phyloP scores from a whole-genome alignment of 92 coral and sea anemone genomes.

The Heliopora coerulea region DNA sequence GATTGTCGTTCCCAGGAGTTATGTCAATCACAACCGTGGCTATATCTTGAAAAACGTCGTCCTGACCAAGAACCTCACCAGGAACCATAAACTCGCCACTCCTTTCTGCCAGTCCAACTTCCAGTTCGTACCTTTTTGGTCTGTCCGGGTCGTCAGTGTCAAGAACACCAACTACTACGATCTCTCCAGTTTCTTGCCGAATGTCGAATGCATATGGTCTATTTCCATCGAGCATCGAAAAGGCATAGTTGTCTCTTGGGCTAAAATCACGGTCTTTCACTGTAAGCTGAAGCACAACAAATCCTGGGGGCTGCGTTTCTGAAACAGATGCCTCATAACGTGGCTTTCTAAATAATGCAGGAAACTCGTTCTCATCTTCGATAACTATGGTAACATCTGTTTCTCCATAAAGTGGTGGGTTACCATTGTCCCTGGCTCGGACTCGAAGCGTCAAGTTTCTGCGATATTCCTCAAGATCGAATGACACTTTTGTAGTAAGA shows the following conservation, averaged over 20 bases:
- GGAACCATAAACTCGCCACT: conserved; percentile 2
- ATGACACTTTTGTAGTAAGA: neutral
- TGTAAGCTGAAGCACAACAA: conserved; percentile 54
- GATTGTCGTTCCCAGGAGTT: conserved; percentile 12
- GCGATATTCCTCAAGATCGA: conserved; percentile 17
- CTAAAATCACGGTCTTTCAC: conserved; percentile 77
- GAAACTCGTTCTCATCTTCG: conserved; percentile 60
- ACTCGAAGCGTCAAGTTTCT: conserved; percentile 62
- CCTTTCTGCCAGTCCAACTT: conserved; percentile 21
- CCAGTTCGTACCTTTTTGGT: neutral
- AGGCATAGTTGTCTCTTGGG: conserved; percentile 80
- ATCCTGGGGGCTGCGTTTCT: conserved; percentile 79
- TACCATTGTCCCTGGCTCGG: conserved; percentile 73
- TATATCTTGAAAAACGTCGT: neutral
- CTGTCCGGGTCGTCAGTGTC: conserved; percentile 52
- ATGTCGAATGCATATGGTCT: conserved; percentile 80
- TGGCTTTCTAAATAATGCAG: conserved; percentile 37
- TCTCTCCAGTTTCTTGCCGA: conserved; percentile 71
- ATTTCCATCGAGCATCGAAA: conserved; percentile 63
- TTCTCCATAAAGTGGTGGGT: conserved; percentile 57
- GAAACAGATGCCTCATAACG: conserved; percentile 66
- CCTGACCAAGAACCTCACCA: neutral
- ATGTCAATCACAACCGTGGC: conserved; percentile 7
- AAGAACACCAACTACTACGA: conserved; percentile 82
- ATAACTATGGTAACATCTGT: conserved; percentile 72